Percentiles rank a stretch among this genome's conserved stretches.
Conservation (phyloP, 2,888 invertebrate species). For the Beris morrisii region DNA sequence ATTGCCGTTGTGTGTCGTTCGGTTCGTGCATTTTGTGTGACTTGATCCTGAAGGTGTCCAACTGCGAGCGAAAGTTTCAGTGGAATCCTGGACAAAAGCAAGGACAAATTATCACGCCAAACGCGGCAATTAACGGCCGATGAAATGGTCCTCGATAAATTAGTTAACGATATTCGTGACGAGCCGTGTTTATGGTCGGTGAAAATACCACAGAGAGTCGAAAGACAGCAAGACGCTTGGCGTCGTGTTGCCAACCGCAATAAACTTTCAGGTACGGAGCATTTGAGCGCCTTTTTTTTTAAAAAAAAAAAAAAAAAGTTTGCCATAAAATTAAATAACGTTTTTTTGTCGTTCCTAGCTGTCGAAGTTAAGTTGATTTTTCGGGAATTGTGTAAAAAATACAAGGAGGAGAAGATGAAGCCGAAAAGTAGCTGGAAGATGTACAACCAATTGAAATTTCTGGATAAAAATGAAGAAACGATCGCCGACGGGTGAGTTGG, state of each 20-base stretch:
- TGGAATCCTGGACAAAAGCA: too few species aligned
- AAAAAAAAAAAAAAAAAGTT: not conserved
- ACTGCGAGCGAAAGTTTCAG: too few species aligned
- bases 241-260: conserved; percentile 51
- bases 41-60: too few species aligned
- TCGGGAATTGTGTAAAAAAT: conserved; percentile 53
- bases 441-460: conserved; percentile 41
- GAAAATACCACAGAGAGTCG: conserved; percentile 2
- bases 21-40: too few species aligned
- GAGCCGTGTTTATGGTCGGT: conserved; percentile 51
- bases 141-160: conserved; percentile 39
- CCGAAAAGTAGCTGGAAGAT: conserved; percentile 51
- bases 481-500: conserved; percentile 1
- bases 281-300: conserved; percentile 16
- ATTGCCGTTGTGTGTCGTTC: too few species aligned
- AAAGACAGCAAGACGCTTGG: conserved; percentile 53
- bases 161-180: conserved; percentile 51
- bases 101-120: too few species aligned
- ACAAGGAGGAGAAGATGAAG: conserved; percentile 50
- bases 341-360: conserved; percentile 41
- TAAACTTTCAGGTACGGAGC: conserved; percentile 48
- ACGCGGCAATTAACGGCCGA: not conserved
- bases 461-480: conserved; percentile 19
- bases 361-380: conserved; percentile 54
- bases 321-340: not conserved